These are phyloP conservation scores for Drosophila malerkotliana DNA, from an alignment of 1,140 invertebrate genomes.

Conservation along the genomic window DNA sequence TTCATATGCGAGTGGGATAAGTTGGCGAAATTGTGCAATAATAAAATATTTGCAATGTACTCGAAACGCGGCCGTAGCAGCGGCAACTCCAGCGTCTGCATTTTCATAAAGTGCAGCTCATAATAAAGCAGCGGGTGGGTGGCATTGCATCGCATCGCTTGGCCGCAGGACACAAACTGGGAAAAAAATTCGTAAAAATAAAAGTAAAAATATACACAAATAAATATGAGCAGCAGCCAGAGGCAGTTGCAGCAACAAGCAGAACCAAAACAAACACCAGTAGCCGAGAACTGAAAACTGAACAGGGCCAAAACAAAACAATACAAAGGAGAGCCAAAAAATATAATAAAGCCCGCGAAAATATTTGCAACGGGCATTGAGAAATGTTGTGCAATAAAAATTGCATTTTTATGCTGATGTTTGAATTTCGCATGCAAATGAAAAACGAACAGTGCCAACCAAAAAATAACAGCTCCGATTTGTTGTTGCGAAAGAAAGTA, in stretches of 20 bases:
- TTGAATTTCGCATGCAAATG: constrained; percentile 82
- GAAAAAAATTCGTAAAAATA: constrained; percentile 29
- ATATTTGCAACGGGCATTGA: constrained; percentile 81
- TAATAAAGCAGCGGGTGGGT: constrained; percentile 53
- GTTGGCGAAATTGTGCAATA: constrained; percentile 80
- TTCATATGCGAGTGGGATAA: constrained; percentile 72
- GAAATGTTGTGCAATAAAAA: constrained; percentile 82
- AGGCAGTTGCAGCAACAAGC: constrained; percentile 47
- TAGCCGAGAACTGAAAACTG: constrained; percentile 36
- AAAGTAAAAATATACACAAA: constrained; percentile 32
- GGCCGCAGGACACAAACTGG: constrained; percentile 26
- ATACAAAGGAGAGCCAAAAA: constrained; percentile 35
- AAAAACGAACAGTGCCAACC: constrained; percentile 68
- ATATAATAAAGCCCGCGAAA: constrained; percentile 80
- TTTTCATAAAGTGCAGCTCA: constrained; percentile 82
- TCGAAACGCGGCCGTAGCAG: constrained; percentile 49
- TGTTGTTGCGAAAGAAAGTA: neutral
- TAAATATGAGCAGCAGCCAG: constrained; percentile 64
- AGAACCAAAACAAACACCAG: constrained; percentile 67
- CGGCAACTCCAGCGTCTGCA: constrained; percentile 42
- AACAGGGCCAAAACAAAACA: constrained; percentile 49
- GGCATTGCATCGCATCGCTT: constrained; percentile 10
- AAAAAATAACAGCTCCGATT: constrained; percentile 28
- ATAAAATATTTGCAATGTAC: constrained; percentile 82
- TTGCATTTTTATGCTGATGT: constrained; percentile 83